Evolutionary conservation across 2,113 vertebrate species (phyloP), one percentile per base, ranked within the genome.

Genomic region (Elephas maximus): DNA sequence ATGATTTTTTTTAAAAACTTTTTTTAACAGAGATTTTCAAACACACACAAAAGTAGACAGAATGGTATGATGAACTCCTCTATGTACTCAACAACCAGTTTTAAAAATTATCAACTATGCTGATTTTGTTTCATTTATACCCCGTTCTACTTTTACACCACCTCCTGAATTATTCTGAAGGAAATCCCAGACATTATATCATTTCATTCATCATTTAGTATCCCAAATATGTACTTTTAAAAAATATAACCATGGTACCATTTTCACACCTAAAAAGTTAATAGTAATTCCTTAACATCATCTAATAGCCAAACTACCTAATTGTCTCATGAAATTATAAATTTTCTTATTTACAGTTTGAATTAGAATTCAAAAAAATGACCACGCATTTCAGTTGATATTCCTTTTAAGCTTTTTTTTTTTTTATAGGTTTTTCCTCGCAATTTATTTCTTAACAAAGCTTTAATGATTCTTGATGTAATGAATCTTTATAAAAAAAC

Each of bases 391-490:
- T 45, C 28, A 53, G 76, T 14, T 85, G 73, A 76, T 88, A 48
- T 2, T 73, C 24, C 15, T 77, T 86, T 53, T 41, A 69, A 81
- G 10, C 62, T n/a, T 48, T 88, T 67, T 63, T 8, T 6, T 48
- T 88, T 67, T 63, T 8, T 6, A 20, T 91, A 74, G 24, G 3
- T 80, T 77, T 73, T 41, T 12, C 48, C 44, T 84, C 88, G 87
- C 2, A 88, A 79, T 84, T 84, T 91, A 88, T 76, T 90, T 95
- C 53, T 88, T 94, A 44, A 97, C 20, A 67, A 95, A 78, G 33
- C 12, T 88, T 15, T 86, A 48, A 87, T 87, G 53, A 57, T 57
- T 57, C 69, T 92, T 71, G 82, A 82, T 28, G 3, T 44, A 62
- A 93, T 20, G 5, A 62, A 62, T 62, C 60, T 14, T 57, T 57